phyloP scores from a whole-genome alignment of 2,113 vertebrate species.

The Melierax canorus region DNA sequence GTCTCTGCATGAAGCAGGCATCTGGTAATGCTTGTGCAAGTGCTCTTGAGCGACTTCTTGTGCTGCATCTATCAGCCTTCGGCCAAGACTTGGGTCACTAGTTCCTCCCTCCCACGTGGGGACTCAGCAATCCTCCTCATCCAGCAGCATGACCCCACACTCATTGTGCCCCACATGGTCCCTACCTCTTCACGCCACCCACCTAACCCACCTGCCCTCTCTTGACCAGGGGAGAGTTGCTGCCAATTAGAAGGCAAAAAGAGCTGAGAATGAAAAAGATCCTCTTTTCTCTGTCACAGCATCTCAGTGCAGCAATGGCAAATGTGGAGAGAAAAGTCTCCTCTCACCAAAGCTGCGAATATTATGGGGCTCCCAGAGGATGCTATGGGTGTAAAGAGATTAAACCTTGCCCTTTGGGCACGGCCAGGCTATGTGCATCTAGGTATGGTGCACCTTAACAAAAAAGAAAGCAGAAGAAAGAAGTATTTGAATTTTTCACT shows the following conservation, averaged over 20 bases:
- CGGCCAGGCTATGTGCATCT: neutral
- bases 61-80: neutral
- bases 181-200: neutral
- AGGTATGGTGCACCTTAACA: neutral
- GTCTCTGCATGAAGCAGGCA: neutral
- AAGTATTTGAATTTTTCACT: neutral
- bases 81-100: neutral
- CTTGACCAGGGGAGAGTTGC: neutral
- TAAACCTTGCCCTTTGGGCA: neutral
- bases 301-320: neutral
- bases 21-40: neutral
- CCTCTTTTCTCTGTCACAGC: neutral
- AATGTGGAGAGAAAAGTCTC: neutral
- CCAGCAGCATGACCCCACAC: fast-evolving
- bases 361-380: neutral
- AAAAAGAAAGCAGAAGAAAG: neutral
- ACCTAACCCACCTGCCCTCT: fast-evolving
- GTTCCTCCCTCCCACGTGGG: neutral
- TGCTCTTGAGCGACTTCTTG: neutral
- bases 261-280: neutral
- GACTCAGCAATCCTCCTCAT: neutral
- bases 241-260: neutral
- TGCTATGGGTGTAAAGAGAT: neutral
- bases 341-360: neutral
- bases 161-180: neutral